These are phyloP conservation scores for Accipiter fasciatus DNA, from an alignment of 2,797 vertebrate genomes.

Conservation along the genomic window DNA sequence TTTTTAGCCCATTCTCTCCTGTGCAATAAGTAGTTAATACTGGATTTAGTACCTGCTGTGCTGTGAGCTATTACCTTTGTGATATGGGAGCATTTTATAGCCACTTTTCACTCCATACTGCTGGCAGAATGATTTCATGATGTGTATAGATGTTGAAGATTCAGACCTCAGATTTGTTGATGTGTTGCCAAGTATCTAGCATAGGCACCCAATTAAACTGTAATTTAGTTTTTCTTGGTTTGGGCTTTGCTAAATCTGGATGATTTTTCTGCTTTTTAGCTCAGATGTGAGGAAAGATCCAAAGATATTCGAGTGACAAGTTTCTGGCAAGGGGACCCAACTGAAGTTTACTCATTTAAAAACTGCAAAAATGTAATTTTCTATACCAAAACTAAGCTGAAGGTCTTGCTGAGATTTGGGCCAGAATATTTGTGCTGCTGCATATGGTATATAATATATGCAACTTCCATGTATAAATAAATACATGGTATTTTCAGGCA, in stretches of 20 bases:
- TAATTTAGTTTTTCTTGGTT: not conserved
- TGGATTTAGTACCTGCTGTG: conserved; percentile 37
- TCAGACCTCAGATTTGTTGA: not conserved
- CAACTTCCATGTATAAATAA: not conserved
- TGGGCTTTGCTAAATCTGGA: not conserved
- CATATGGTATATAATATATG: not conserved
- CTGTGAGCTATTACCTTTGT: conserved; percentile 37
- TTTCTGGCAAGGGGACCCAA: not conserved
- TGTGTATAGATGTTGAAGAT: not conserved
- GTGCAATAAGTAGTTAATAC: conserved; percentile 24
- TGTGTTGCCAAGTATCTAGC: not conserved
- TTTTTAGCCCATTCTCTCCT: not conserved
- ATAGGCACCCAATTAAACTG: conserved; percentile 13
- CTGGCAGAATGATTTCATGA: conserved; percentile 19
- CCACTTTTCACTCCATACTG: not conserved
- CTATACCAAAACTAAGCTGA: not conserved
- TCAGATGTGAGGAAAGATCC: conserved; percentile 5
- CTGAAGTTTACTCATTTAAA: not conserved
- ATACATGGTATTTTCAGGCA: not conserved
- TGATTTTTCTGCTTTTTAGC: conserved; percentile 4
- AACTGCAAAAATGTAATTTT: not conserved
- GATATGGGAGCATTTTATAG: conserved; percentile 25
- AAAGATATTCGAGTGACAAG: not conserved
- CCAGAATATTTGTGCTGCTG: not conserved
- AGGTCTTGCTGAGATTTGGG: not conserved